Percentiles rank a stretch among this genome's conserved stretches.
Evolutionary conservation across 1,140 invertebrate species (phyloP).

Genomic region (Zophobas morio): DNA sequence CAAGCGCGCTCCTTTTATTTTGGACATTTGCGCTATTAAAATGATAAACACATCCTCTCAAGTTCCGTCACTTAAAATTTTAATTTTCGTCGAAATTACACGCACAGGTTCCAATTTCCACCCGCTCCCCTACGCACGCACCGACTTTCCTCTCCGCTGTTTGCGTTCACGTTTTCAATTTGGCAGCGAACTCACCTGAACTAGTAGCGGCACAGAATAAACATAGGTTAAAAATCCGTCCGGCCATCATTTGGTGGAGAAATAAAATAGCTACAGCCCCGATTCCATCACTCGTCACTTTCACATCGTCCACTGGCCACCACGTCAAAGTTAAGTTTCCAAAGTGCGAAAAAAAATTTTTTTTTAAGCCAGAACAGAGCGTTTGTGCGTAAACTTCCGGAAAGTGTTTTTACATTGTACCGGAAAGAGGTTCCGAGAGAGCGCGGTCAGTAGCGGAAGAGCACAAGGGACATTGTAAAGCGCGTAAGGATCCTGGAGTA

Average conservation of each 20-base stretch:
- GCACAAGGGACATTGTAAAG: slow-evolving; percentile 50
- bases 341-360: neutral
- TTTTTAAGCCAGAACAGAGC: neutral
- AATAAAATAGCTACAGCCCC: slow-evolving; percentile 16
- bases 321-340: slow-evolving; percentile 19
- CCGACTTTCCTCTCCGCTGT: neutral
- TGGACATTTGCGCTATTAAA: no score
- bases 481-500: slow-evolving; percentile 49
- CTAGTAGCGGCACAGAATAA: slow-evolving; percentile 43
- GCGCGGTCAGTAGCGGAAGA: slow-evolving; percentile 51
- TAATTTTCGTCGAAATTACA: no score
- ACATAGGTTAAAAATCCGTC: slow-evolving; percentile 44
- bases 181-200: slow-evolving; percentile 33
- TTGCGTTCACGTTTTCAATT: neutral
- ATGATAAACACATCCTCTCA: no score
- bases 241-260: slow-evolving; percentile 29
- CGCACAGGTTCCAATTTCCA: no score
- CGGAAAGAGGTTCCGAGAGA: slow-evolving; percentile 32
- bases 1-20: no score
- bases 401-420: slow-evolving; percentile 47
- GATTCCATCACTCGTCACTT: slow-evolving; percentile 37
- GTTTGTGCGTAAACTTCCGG: slow-evolving; percentile 6
- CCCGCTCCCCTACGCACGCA: no score
- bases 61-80: no score
- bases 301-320: slow-evolving; percentile 35